phyloP scores from a whole-genome alignment of 2,113 vertebrate species.

The Cebus imitator region DNA sequence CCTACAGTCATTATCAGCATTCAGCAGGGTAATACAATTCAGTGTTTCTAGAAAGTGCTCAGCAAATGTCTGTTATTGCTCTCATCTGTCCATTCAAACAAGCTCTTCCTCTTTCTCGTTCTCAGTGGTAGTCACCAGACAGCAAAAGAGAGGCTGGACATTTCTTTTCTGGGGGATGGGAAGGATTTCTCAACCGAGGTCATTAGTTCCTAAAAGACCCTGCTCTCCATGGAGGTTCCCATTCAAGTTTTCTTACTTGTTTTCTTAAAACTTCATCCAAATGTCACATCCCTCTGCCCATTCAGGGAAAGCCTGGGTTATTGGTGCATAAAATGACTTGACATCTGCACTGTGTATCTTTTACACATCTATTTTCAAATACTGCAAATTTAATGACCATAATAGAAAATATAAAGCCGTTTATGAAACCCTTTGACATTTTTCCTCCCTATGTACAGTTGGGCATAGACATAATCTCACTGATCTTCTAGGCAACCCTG shows the following conservation, averaged over 20 bases:
- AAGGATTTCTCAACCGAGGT: background rate
- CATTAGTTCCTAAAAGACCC: background rate
- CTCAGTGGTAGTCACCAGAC: background rate
- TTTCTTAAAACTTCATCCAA: background rate
- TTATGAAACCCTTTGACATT: slow-evolving; percentile 4
- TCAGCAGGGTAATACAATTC: background rate
- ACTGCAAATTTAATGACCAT: slow-evolving; percentile 29
- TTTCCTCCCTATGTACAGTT: background rate
- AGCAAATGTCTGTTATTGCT: background rate
- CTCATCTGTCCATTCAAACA: background rate
- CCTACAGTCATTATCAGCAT: accelerated
- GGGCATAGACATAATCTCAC: accelerated
- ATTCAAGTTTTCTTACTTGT: background rate
- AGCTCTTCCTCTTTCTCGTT: background rate
- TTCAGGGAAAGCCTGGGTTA: background rate
- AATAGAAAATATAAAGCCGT: background rate
- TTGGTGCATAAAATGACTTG: background rate
- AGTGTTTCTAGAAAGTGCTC: background rate
- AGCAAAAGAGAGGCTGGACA: background rate
- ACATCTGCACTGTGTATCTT: background rate
- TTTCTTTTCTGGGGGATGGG: background rate
- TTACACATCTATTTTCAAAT: slow-evolving; percentile 62
- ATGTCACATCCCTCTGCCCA: background rate
- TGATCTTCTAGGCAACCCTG: background rate
- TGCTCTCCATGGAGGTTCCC: background rate